Percentiles rank a stretch among this genome's conserved stretches.
phyloP scores from a whole-genome alignment of 2,888 invertebrate species.

The Xylocampa areola region DNA sequence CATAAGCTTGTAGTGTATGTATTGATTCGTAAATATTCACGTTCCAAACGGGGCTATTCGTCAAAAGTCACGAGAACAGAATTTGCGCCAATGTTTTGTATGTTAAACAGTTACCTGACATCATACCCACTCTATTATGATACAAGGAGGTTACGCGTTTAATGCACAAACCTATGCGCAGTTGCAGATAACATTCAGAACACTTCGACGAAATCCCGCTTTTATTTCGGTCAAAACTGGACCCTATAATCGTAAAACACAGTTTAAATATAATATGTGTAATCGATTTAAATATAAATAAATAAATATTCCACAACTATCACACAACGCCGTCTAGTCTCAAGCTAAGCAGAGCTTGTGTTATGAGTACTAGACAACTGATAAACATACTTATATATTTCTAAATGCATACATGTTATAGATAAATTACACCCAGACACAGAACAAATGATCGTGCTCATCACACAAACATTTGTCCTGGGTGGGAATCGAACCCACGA shows the following conservation, averaged over 20 bases:
- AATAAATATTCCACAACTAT: no score
- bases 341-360: no score
- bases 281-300: no score
- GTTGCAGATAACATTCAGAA: constrained; percentile 17
- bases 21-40: constrained; percentile 34
- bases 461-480: no score
- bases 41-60: constrained; percentile 29
- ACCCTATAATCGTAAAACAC: constrained; percentile 6
- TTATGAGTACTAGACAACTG: no score
- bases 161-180: constrained; percentile 52
- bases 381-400: no score
- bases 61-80: constrained; percentile 20
- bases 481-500: no score
- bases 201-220: constrained; percentile 15
- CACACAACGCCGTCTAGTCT: no score
- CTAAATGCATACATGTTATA: no score
- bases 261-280: constrained; percentile 3
- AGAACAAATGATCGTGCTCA: no score
- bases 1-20: neutral
- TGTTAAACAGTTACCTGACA: constrained; percentile 40
- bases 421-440: no score
- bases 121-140: constrained; percentile 34
- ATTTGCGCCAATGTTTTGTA: constrained; percentile 39
- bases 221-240: neutral
- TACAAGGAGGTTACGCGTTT: constrained; percentile 37